Evolutionary conservation across 2,888 invertebrate species (phyloP).

Genomic region (Tenthredo distinguenda): DNA sequence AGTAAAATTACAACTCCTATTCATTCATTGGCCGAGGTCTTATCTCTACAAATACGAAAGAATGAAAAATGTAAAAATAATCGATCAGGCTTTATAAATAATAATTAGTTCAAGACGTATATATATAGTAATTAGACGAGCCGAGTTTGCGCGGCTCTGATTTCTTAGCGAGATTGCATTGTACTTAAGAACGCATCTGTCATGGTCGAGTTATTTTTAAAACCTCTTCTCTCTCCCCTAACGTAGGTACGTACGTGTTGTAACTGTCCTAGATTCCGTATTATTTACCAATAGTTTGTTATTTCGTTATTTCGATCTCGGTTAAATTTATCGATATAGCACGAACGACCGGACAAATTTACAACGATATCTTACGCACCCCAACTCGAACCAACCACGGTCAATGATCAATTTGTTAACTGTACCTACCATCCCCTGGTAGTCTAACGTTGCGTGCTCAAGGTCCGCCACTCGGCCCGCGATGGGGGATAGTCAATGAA

Average conservation of each 20-base stretch:
- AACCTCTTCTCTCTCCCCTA: conserved; percentile 31
- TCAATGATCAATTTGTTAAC: no score
- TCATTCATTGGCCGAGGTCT: background rate
- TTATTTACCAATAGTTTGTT: conserved; percentile 69
- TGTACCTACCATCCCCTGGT: no score
- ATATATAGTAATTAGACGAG: conserved; percentile 6
- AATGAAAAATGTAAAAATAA: background rate
- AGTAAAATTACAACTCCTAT: background rate
- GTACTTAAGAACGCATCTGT: conserved; percentile 57
- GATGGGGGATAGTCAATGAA: no score
- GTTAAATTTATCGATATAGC: conserved; percentile 64
- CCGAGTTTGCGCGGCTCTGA: background rate
- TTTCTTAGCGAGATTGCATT: conserved; percentile 39
- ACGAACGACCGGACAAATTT: background rate
- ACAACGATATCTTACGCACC: background rate
- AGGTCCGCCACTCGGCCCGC: no score
- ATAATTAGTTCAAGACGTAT: background rate
- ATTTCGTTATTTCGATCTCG: conserved; percentile 22
- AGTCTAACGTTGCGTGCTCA: no score
- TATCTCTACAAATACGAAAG: background rate
- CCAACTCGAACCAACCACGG: no score
- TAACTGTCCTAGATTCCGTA: conserved; percentile 71
- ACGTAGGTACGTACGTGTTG: conserved; percentile 63
- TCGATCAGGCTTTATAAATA: background rate
- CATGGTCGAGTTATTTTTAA: conserved; percentile 58